Conservation (phyloP, 2,888 invertebrate genomes). For the Dermolepida albohirtum region DNA sequence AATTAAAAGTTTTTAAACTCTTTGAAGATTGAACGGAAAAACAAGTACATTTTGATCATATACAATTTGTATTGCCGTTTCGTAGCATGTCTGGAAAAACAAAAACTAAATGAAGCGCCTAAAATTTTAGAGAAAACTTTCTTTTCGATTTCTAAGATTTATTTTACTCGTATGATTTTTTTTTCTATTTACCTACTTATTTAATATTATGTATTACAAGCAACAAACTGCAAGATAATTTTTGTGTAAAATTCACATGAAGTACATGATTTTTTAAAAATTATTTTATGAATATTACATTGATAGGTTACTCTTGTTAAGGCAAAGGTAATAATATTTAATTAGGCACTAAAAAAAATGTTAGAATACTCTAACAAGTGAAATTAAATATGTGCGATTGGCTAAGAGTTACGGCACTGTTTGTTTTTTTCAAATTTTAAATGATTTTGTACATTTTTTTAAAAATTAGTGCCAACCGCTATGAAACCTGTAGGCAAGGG, state of each 20-base stretch:
- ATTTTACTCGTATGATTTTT: conserved; percentile 30
- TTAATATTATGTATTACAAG: conserved; percentile 41
- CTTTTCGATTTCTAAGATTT: conserved; percentile 31
- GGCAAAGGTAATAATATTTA: conserved; percentile 39
- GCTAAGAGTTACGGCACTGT: conserved; percentile 18
- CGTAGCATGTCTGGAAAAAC: conserved; percentile 27
- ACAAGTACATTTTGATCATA: conserved; percentile 38
- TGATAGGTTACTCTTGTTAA: conserved; percentile 38
- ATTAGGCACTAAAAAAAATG: conserved; percentile 40
- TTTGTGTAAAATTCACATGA: conserved; percentile 39
- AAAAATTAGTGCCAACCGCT: conserved; percentile 27
- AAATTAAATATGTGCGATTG: conserved; percentile 28
- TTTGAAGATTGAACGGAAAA: conserved; percentile 8
- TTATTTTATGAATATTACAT: conserved; percentile 34
- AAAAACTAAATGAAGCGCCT: conserved; percentile 31
- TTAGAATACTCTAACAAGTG: conserved; percentile 29
- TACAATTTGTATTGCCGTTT: conserved; percentile 28
- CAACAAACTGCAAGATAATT: conserved; percentile 42
- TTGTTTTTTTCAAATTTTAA: conserved; percentile 9
- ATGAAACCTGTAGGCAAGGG: conserved; percentile 6
- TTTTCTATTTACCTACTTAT: conserved; percentile 39
- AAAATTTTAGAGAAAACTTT: conserved; percentile 22
- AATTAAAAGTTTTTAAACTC: not conserved
- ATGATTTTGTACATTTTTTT: conserved; percentile 1
- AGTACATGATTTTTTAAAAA: conserved; percentile 30